Evolutionary conservation across 2,888 invertebrate species (phyloP).

Genomic region (Andrena hattorfiana): DNA sequence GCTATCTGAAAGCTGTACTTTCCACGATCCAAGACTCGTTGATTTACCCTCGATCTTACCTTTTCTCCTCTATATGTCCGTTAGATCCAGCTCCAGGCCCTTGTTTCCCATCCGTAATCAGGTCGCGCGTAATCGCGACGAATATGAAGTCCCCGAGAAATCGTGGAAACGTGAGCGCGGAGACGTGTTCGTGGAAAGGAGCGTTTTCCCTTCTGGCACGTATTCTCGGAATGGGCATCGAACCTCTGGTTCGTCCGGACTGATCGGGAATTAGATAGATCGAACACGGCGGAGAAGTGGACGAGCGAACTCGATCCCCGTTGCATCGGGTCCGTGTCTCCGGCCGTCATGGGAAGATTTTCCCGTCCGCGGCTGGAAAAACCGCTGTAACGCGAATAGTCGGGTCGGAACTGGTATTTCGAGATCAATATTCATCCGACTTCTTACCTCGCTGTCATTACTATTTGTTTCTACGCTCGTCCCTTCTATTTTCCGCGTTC

Average conservation of each 20-base stretch:
- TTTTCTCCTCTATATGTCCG: background rate
- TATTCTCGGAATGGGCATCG: conserved; percentile 50
- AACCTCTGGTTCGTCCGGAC: conserved; percentile 43
- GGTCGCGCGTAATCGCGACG: conserved; percentile 15
- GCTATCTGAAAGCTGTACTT: too few relatives aligned
- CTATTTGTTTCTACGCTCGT: conserved; percentile 47
- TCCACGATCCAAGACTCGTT: too few relatives aligned
- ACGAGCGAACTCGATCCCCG: conserved; percentile 38
- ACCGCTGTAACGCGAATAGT: conserved; percentile 51
- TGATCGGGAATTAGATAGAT: conserved; percentile 73
- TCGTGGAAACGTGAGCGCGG: conserved; percentile 12
- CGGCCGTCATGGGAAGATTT: conserved; percentile 47
- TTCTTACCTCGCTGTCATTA: conserved; percentile 49
- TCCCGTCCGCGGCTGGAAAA: conserved; percentile 49
- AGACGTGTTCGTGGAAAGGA: conserved; percentile 20
- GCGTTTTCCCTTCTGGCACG: conserved; percentile 40
- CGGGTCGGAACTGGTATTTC: conserved; percentile 59
- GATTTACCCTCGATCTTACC: background rate
- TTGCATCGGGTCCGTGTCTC: conserved; percentile 6
- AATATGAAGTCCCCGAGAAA: conserved; percentile 27
- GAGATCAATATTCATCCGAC: conserved; percentile 58
- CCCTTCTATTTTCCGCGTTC: conserved; percentile 55
- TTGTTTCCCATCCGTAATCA: conserved; percentile 5
- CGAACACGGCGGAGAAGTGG: conserved; percentile 58
- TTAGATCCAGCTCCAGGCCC: background rate